phyloP scores from a whole-genome alignment of 1,140 invertebrate species.

The Archivesica marissinica region DNA sequence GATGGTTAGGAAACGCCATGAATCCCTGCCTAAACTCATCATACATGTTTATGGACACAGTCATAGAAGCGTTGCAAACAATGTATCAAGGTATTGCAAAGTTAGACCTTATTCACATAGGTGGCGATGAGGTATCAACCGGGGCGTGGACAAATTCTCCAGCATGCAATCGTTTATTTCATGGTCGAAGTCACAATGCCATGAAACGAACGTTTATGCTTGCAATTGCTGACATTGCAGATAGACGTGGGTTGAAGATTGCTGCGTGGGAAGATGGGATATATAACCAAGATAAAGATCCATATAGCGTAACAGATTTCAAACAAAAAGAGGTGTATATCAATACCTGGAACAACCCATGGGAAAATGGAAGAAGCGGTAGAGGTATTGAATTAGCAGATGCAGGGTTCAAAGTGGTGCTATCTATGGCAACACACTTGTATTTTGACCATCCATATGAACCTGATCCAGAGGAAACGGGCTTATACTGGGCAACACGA shows the following conservation, averaged over 20 bases:
- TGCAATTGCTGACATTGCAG: conserved; percentile 22
- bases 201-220: conserved; percentile 9
- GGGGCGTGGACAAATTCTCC: conserved; percentile 75
- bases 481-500: conserved; percentile 75
- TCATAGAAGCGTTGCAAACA: conserved; percentile 64
- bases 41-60: conserved; percentile 66
- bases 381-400: conserved; percentile 69
- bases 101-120: conserved; percentile 76
- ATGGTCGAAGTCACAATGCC: not conserved
- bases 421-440: conserved; percentile 76
- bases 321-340: conserved; percentile 50
- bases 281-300: conserved; percentile 35
- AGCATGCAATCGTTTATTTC: conserved; percentile 62
- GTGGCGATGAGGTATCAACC: conserved; percentile 80
- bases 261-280: conserved; percentile 78
- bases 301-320: conserved; percentile 55
- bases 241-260: conserved; percentile 62
- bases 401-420: conserved; percentile 70
- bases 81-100: conserved; percentile 71
- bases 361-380: conserved; percentile 64
- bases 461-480: conserved; percentile 76
- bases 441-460: conserved; percentile 79
- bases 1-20: conserved; percentile 74
- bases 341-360: conserved; percentile 70
- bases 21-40: conserved; percentile 80